These are phyloP conservation scores for Tachuris rubrigastra DNA, from an alignment of 2,113 vertebrate species.

Conservation along the genomic window DNA sequence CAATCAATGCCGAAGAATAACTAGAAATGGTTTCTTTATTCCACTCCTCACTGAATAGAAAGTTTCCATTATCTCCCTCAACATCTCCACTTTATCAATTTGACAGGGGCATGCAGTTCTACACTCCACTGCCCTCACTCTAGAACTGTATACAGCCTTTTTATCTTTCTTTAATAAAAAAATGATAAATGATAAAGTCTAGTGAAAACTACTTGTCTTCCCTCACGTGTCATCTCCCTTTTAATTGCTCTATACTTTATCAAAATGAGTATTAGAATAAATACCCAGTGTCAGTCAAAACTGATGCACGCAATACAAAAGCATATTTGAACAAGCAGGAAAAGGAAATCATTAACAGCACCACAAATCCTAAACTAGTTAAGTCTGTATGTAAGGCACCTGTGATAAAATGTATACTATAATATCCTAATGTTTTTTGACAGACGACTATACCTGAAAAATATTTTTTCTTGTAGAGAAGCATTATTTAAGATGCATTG, in stretches of 20 bases:
- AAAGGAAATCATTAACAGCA: background rate
- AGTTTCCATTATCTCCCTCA: conserved; percentile 95
- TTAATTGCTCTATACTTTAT: conserved; percentile 27
- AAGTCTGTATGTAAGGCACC: background rate
- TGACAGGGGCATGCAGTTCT: conserved; percentile 85
- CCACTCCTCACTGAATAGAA: conserved; percentile 87
- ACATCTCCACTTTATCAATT: conserved; percentile 96
- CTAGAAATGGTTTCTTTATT: conserved; percentile 90
- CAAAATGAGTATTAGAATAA: conserved; percentile 8
- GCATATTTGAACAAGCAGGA: background rate
- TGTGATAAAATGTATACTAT: background rate
- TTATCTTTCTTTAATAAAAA: conserved; percentile 66
- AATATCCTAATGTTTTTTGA: background rate
- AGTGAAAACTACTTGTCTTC: conserved; percentile 56
- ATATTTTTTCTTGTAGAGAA: background rate
- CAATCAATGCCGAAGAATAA: conserved; percentile 95
- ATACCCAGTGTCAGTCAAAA: background rate
- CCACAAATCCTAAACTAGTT: conserved; percentile 13
- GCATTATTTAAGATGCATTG: background rate
- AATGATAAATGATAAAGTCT: conserved; percentile 70
- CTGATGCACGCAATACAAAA: background rate
- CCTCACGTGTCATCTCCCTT: conserved; percentile 1
- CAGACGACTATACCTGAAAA: background rate
- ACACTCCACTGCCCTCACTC: conserved; percentile 83
- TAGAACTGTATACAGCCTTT: conserved; percentile 69